Base-by-base conservation (phyloP, 2,113 vertebrate genomes). In the Pomatorhinus ruficollis region DNA sequence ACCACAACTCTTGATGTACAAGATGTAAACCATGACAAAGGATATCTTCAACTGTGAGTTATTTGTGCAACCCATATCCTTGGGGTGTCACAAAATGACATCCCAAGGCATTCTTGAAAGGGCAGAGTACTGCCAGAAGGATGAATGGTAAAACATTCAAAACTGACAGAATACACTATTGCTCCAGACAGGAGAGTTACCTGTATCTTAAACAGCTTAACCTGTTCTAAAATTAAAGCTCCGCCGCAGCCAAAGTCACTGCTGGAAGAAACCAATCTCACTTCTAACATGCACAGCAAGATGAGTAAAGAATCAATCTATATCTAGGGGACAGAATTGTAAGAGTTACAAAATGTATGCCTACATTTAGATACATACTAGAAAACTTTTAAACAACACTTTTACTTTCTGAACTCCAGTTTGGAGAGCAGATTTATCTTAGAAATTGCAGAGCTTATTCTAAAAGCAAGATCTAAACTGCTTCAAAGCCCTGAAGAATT, bases 161-260 rank as follows among this genome's bases (percentile, higher is more conserved):
- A 75, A 83, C 23, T 24, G 49, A 71, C 1, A 4, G 52, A 80
- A 53, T 5, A 54, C 44, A 80, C 20, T 47, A 31, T 10, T 91
- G 37, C 30, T 61, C 42, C 35, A 64, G 25, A 27, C 22, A 77
- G 72, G 66, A 53, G n/a, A 87, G 49, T 47, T 20, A 40, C 22
- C 56, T 83, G 0, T 10, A 53, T 6, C 47, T 57, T 63, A 35
- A 45, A 88, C 64, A 59, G 12, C 9, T 76, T 74, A 70, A 24
- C 30, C 27, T 83, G 12, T 23, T 83, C 27, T 37, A 71, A 83
- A n/a, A 71, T 44, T 71, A 86, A 83, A 79, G 18, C 16, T 75
- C 47, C 0, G 0, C 47, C 0, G 0, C 28, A 27, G 27, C 27
- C 42, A 35, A 65, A 45, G 37, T 53, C 56, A 22, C 57, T 37